Evolutionary conservation across 2,113 vertebrate species (phyloP).

Genomic region (Gobio gobio): DNA sequence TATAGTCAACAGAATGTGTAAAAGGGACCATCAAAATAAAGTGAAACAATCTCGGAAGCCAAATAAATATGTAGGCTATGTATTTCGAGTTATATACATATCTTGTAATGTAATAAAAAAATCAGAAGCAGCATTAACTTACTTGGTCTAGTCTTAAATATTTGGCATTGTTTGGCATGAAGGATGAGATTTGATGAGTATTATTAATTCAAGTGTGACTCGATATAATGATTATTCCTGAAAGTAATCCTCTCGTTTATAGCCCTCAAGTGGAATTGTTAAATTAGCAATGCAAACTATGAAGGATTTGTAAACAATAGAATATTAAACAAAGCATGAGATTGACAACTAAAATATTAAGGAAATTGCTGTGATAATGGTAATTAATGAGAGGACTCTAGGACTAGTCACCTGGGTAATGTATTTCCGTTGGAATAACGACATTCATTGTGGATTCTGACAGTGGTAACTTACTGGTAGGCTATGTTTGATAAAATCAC

Average conservation of each 20-base stretch:
- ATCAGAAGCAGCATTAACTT: neutral
- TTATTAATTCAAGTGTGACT: neutral
- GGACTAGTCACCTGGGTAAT: neutral
- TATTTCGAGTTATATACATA: neutral
- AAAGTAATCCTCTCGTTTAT: constrained; percentile 7
- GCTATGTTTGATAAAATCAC: neutral
- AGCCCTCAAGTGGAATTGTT: neutral
- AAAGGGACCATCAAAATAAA: too few relatives aligned
- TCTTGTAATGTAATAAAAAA: neutral
- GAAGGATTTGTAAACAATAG: neutral
- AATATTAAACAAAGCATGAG: neutral
- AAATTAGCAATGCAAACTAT: neutral
- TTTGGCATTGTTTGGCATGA: neutral
- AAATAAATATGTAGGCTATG: neutral
- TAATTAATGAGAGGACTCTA: neutral
- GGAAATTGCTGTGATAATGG: neutral
- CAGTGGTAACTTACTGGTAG: too few relatives aligned
- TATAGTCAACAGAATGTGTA: too few relatives aligned
- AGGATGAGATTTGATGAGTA: neutral
- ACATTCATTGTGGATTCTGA: neutral
- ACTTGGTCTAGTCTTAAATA: neutral
- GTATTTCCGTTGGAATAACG: neutral
- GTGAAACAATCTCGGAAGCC: neutral
- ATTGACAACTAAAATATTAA: neutral
- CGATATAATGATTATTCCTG: constrained; percentile 1